These are phyloP conservation scores for Pollenia amentaria DNA, from an alignment of 2,888 invertebrate genomes.

Conservation along the genomic window DNA sequence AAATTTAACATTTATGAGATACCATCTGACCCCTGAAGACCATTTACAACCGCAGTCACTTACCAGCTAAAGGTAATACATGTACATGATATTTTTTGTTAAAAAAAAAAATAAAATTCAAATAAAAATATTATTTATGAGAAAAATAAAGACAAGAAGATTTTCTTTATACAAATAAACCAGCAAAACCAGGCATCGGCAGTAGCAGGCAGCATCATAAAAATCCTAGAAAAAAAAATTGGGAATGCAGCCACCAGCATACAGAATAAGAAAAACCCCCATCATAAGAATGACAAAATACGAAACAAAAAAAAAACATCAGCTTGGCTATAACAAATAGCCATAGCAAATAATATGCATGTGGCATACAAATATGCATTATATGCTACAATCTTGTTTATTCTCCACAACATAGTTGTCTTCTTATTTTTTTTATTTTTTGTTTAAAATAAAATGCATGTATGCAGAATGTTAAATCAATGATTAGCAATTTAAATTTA, in stretches of 20 bases:
- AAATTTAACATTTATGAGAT: conserved; percentile 76
- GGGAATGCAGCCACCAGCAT: conserved; percentile 64
- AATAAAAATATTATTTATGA: conserved; percentile 73
- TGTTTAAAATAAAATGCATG: conserved; percentile 45
- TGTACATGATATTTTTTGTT: conserved; percentile 19
- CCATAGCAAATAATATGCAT: conserved; percentile 54
- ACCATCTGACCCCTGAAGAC: conserved; percentile 74
- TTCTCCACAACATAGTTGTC: conserved; percentile 36
- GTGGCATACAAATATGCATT: conserved; percentile 23
- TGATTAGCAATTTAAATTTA: conserved; percentile 73
- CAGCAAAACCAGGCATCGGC: conserved; percentile 62
- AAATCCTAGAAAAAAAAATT: conserved; percentile 65
- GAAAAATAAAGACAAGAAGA: conserved; percentile 35
- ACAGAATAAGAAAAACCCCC: conserved; percentile 36
- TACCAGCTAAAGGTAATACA: conserved; percentile 37
- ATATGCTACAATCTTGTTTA: conserved; percentile 11
- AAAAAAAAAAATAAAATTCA: conserved; percentile 38
- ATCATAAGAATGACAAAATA: conserved; percentile 50
- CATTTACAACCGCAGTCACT: conserved; percentile 52
- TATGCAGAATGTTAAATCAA: conserved; percentile 65
- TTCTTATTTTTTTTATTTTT: not conserved
- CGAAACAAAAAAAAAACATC: conserved; percentile 14
- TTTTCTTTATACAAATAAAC: conserved; percentile 45
- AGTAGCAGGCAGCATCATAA: conserved; percentile 65
- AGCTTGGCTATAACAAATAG: conserved; percentile 37